phyloP scores from a whole-genome alignment of 2,113 vertebrate genomes.

The Okapia johnstoni region DNA sequence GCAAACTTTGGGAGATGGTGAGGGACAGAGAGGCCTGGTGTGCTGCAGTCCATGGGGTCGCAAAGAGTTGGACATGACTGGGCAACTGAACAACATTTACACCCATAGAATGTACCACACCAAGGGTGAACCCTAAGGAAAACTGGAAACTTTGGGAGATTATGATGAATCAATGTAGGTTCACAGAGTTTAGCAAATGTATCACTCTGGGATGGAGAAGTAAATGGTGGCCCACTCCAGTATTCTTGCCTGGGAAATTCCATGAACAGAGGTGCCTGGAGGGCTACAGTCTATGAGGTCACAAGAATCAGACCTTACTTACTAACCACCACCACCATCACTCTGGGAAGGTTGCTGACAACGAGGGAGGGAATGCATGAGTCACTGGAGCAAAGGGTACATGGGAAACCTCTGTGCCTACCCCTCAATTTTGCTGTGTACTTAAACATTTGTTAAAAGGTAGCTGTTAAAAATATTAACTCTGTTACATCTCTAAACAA shows the following conservation, averaged over 20 bases:
- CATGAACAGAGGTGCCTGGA: not conserved
- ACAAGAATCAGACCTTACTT: not conserved
- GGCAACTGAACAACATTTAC: not conserved
- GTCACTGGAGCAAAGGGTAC: not conserved
- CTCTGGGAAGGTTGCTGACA: not conserved
- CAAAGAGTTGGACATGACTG: accelerated
- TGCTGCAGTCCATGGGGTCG: not conserved
- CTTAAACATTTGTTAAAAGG: not conserved
- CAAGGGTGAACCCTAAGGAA: not conserved
- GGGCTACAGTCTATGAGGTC: not conserved
- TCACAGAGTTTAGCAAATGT: not conserved
- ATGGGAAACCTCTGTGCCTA: not conserved
- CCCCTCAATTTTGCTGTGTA: not conserved
- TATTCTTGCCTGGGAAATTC: not conserved
- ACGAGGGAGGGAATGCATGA: not conserved
- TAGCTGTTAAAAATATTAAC: not conserved
- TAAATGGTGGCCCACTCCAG: not conserved
- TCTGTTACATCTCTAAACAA: not conserved
- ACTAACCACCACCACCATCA: not conserved
- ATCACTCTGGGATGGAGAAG: not conserved
- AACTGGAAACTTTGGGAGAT: not conserved
- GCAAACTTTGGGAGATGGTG: not conserved
- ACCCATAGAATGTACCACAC: not conserved
- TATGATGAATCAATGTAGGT: not conserved
- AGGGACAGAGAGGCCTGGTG: not conserved